A percentile compares a stretch with the other conserved stretches of the same genome.
These are phyloP conservation scores for Ladona fulva DNA, from an alignment of 1,140 invertebrate species.

Conservation along the genomic window DNA sequence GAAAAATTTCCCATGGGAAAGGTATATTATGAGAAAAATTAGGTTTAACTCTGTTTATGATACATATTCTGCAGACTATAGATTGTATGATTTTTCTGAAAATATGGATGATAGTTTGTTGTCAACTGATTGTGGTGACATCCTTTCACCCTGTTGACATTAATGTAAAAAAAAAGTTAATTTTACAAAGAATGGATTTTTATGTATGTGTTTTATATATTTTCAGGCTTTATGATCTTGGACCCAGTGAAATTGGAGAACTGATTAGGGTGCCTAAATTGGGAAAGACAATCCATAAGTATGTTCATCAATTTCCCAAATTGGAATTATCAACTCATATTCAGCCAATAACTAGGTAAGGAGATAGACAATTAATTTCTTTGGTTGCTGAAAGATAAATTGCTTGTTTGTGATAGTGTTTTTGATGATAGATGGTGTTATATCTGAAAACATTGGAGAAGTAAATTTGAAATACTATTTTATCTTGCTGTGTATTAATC, in stretches of 20 bases:
- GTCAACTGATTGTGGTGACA: neutral
- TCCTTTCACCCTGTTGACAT: too few species aligned
- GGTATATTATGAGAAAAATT: slow-evolving; percentile 22
- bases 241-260: slow-evolving; percentile 96
- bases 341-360: slow-evolving; percentile 79
- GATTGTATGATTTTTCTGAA: neutral
- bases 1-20: slow-evolving; percentile 90
- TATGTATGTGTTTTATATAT: neutral
- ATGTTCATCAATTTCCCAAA: slow-evolving; percentile 96
- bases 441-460: too few species aligned
- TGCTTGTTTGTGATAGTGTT: too few species aligned
- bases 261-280: slow-evolving; percentile 90
- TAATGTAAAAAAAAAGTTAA: too few species aligned
- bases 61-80: neutral
- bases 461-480: neutral
- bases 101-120: slow-evolving; percentile 41
- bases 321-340: slow-evolving; percentile 91
- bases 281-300: slow-evolving; percentile 96
- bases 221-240: slow-evolving; percentile 80
- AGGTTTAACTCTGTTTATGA: neutral
- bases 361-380: too few species aligned
- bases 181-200: too few species aligned
- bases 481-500: neutral
- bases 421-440: too few species aligned
- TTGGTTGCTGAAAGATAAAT: too few species aligned